These are phyloP conservation scores for Australoheros facetus DNA, from an alignment of 2,797 vertebrate genomes.

Conservation along the genomic window DNA sequence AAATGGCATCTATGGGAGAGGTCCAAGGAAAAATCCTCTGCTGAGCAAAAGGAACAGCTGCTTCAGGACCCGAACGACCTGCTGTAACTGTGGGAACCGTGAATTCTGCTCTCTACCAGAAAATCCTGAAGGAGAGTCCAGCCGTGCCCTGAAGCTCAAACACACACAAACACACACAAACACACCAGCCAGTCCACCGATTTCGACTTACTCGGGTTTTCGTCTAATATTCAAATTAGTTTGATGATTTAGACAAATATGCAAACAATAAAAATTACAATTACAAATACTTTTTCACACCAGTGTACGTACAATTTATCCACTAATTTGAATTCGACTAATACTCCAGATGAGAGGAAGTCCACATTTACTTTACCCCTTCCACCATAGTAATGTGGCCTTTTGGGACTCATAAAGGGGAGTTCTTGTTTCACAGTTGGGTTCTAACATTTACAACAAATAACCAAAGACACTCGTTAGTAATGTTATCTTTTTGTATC, in stretches of 20 bases:
- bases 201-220: no score
- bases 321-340: not conserved
- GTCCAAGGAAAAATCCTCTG: not conserved
- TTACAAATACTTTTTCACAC: no score
- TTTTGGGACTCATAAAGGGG: not conserved
- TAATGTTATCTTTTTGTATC: no score
- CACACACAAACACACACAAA: no score
- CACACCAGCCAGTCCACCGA: no score
- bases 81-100: no score
- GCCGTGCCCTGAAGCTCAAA: not conserved
- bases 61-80: no score
- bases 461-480: no score
- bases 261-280: not conserved
- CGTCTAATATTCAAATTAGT: no score
- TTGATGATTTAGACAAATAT: no score
- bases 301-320: rapidly evolving
- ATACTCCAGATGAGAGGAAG: not conserved
- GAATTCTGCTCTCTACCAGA: no score
- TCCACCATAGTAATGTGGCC: rapidly evolving
- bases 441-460: not conserved
- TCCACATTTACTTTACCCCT: not conserved
- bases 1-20: not conserved
- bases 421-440: not conserved
- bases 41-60: not conserved
- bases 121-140: no score